These are phyloP conservation scores for Zaprionus capensis DNA, from an alignment of 1,140 invertebrate genomes.

Conservation along the genomic window DNA sequence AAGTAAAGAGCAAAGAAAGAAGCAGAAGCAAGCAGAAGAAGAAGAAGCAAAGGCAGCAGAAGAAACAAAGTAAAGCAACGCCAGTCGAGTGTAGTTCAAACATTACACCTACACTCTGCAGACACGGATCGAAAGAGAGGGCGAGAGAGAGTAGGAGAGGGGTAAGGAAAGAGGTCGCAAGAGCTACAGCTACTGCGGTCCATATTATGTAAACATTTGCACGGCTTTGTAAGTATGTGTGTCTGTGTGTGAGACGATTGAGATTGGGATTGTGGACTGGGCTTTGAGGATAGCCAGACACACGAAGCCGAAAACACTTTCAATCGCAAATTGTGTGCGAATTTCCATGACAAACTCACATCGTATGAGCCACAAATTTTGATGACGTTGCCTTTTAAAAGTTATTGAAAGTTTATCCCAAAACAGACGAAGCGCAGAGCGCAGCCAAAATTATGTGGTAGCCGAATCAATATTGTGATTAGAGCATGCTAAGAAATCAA, in stretches of 20 bases:
- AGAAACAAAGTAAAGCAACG: slow-evolving; percentile 21
- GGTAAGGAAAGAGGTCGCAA: slow-evolving; percentile 15
- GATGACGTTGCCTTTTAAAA: slow-evolving; percentile 10
- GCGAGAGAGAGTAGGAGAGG: slow-evolving; percentile 24
- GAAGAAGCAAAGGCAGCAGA: background rate
- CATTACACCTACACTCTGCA: slow-evolving; percentile 68
- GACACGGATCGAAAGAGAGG: slow-evolving; percentile 35
- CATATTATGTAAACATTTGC: slow-evolving; percentile 74
- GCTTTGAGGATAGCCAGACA: background rate
- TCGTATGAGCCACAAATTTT: slow-evolving; percentile 14
- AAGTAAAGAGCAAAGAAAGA: slow-evolving; percentile 36
- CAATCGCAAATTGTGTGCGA: slow-evolving; percentile 24
- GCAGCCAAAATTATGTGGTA: background rate
- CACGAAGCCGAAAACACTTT: slow-evolving; percentile 22
- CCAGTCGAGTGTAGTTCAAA: slow-evolving; percentile 77
- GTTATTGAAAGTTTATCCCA: slow-evolving; percentile 25
- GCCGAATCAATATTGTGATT: slow-evolving; percentile 4
- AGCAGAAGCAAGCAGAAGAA: slow-evolving; percentile 1
- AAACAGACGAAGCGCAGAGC: slow-evolving; percentile 8
- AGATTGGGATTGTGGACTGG: slow-evolving; percentile 39
- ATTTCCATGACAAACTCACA: slow-evolving; percentile 18
- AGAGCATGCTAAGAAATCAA: background rate
- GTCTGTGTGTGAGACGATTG: slow-evolving; percentile 13
- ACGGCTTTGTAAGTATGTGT: slow-evolving; percentile 19
- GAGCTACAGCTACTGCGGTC: slow-evolving; percentile 56